Percentiles rank a stretch among this genome's conserved stretches.
phyloP scores from a whole-genome alignment of 35 echinoderm and acorn worm species.

The Antedon bifida region DNA sequence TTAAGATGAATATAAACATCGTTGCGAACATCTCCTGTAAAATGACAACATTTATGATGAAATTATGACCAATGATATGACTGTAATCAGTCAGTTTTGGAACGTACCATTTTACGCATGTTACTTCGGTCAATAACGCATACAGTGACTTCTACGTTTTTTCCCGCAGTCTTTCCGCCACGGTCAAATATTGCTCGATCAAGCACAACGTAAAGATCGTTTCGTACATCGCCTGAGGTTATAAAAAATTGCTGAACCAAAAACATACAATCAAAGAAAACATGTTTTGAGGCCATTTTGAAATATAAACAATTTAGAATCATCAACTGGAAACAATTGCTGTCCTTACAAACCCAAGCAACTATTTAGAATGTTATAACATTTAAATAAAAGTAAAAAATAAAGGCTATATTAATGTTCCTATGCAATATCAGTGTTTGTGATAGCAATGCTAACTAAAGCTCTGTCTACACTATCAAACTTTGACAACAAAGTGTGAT shows the following conservation, averaged over 20 bases:
- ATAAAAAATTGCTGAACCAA: neutral
- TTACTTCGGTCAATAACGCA: neutral
- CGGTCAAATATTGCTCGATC: conserved; percentile 1
- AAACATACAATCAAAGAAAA: too few relatives aligned
- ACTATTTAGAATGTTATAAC: too few relatives aligned
- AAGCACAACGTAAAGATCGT: conserved; percentile 9
- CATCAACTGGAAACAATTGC: too few relatives aligned
- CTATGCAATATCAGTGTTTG: too few relatives aligned
- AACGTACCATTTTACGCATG: neutral
- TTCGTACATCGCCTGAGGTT: neutral
- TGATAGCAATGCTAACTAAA: too few relatives aligned
- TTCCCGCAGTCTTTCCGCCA: neutral
- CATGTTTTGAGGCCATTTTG: too few relatives aligned
- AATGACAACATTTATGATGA: neutral
- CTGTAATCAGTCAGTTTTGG: neutral
- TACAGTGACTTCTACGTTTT: conserved; percentile 1
- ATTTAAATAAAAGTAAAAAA: too few relatives aligned
- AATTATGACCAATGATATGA: neutral
- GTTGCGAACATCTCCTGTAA: neutral
- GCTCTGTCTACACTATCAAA: too few relatives aligned
- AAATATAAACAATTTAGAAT: too few relatives aligned
- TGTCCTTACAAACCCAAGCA: too few relatives aligned
- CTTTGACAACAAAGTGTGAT: too few relatives aligned
- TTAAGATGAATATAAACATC: neutral
- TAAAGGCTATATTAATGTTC: too few relatives aligned